phyloP scores from a whole-genome alignment of 1,140 invertebrate species.

The Formica exsecta region DNA sequence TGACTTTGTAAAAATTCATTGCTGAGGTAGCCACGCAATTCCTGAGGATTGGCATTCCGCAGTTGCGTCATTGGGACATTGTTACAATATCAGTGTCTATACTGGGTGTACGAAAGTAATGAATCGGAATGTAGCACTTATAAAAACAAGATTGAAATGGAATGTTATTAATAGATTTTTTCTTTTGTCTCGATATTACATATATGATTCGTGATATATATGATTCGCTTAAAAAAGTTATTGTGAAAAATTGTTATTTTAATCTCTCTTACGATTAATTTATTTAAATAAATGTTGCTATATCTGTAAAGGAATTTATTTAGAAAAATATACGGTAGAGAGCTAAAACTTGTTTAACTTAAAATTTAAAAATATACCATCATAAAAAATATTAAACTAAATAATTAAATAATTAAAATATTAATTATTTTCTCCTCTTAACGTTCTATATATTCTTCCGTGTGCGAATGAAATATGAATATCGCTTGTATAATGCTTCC shows the following conservation, averaged over 20 bases:
- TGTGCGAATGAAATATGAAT: constrained; percentile 52
- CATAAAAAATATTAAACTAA: neutral
- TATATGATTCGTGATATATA: no score
- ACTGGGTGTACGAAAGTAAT: neutral
- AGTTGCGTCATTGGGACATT: constrained; percentile 26
- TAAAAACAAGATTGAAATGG: neutral
- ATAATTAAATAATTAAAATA: neutral
- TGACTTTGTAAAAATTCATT: constrained; percentile 58
- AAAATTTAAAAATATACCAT: neutral
- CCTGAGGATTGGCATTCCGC: constrained; percentile 47
- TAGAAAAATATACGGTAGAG: neutral
- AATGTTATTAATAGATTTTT: neutral
- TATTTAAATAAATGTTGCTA: neutral
- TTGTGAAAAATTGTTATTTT: constrained; percentile 14
- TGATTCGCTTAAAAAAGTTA: neutral
- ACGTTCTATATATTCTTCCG: constrained; percentile 13
- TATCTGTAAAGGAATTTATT: neutral
- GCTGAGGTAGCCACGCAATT: constrained; percentile 62
- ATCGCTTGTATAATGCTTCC: constrained; percentile 61
- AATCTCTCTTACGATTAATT: neutral
- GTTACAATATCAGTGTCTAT: constrained; percentile 17
- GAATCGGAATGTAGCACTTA: neutral
- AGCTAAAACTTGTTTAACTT: neutral
- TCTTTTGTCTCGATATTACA: neutral
- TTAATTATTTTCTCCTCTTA: neutral